phyloP scores from a whole-genome alignment of 2,888 invertebrate species.

The Melinaea marsaeus region DNA sequence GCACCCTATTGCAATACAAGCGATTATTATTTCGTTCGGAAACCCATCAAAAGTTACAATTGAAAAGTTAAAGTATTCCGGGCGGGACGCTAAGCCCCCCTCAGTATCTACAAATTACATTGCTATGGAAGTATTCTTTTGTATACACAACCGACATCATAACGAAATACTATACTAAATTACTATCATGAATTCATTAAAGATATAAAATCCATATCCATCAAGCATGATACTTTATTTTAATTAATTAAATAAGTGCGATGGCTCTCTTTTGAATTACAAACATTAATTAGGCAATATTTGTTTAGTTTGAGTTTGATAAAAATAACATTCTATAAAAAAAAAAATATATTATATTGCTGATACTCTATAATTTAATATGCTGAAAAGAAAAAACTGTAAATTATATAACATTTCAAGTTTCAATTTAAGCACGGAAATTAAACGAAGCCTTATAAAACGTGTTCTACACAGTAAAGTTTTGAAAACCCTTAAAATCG shows the following conservation, averaged over 20 bases:
- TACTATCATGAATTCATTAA: slow-evolving; percentile 31
- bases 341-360: no score
- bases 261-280: no score
- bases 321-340: no score
- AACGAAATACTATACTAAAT: slow-evolving; percentile 42
- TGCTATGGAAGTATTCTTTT: slow-evolving; percentile 70
- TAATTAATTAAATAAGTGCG: no score
- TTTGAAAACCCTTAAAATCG: slow-evolving; percentile 42
- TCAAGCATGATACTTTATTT: no score
- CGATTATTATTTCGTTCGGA: slow-evolving; percentile 78
- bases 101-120: slow-evolving; percentile 72
- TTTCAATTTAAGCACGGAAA: background rate
- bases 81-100: slow-evolving; percentile 66
- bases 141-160: slow-evolving; percentile 52
- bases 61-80: slow-evolving; percentile 78
- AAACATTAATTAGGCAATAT: no score
- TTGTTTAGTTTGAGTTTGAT: no score
- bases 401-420: background rate
- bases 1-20: slow-evolving; percentile 68
- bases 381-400: background rate
- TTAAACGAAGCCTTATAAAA: slow-evolving; percentile 12
- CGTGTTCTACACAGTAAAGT: slow-evolving; percentile 25
- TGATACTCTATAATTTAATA: no score
- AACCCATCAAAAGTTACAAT: slow-evolving; percentile 79
- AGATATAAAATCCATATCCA: no score